phyloP scores from a whole-genome alignment of 53 echinoderm and acorn worm species.

The Apostichopus leukothele region DNA sequence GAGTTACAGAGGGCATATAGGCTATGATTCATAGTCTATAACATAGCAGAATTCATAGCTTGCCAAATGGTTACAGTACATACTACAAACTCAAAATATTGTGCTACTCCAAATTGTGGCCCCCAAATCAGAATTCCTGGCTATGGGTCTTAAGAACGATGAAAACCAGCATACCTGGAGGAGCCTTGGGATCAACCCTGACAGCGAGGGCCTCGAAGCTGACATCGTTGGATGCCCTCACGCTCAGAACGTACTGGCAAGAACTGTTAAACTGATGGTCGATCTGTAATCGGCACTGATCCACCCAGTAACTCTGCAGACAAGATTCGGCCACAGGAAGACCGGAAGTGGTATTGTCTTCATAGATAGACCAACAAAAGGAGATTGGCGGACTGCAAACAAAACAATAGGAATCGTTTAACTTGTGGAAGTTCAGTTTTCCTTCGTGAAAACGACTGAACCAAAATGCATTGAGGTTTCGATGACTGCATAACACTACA shows the following conservation, averaged over 20 bases:
- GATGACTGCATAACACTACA: too few species aligned
- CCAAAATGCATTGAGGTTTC: too few species aligned
- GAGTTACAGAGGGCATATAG: too few species aligned
- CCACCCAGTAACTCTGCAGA: neutral
- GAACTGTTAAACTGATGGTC: constrained; percentile 54
- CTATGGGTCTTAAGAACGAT: neutral
- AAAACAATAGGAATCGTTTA: neutral
- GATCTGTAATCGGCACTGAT: constrained; percentile 40
- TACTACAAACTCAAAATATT: too few species aligned
- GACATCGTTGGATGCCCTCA: constrained; percentile 51
- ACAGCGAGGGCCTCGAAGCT: constrained; percentile 24
- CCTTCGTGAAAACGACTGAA: neutral
- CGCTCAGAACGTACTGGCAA: constrained; percentile 48
- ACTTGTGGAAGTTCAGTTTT: too few species aligned
- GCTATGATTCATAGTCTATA: too few species aligned
- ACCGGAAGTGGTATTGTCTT: constrained; percentile 5
- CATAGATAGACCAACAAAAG: constrained; percentile 53
- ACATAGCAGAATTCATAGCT: too few species aligned
- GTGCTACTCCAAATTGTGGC: too few species aligned
- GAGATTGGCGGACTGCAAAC: constrained; percentile 51
- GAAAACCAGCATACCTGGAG: neutral
- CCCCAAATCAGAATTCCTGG: too few species aligned
- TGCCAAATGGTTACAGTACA: too few species aligned
- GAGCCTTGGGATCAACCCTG: neutral
- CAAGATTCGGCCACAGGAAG: neutral